Evolutionary conservation across 1,140 invertebrate genomes (phyloP), one percentile per base, ranked within the genome.

Genomic region (Nephotettix cincticeps): DNA sequence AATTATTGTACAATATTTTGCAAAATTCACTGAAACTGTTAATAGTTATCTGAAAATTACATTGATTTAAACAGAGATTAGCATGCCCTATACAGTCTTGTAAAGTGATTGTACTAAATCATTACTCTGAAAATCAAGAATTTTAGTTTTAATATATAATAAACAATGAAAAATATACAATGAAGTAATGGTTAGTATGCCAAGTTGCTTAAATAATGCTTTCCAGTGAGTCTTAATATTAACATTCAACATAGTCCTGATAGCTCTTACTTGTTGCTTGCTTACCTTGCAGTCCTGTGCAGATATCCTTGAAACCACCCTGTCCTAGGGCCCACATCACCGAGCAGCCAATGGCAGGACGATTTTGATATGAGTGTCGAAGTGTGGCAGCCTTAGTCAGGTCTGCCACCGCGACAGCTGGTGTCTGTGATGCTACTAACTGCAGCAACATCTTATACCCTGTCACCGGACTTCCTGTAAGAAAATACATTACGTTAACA

Each of bases 251-350:
- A 9, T 40, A 40, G 36, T 6, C 17, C 36, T 9, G 6, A 17
- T 40, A 40, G 17, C 6, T 6, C 17, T 40, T 6, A 9, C 6
- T 9, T 40, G 6, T 9, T 40, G 36, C n/a, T n/a, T 40, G 6
- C 47, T 51, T 61, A 90, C 89, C 86, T 85, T 88, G 89, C n/a
- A 94, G 81, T 47, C 91, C 93, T 75, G 87, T 84, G 30, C 81
- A 80, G 21, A 94, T 84, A 76, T 92, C 85, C 70, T 84, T 87
- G 54, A 84, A 81, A 0, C 92, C 92, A 63, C 87, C 88, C 80
- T 94, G 92, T 0, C 90, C 90, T 61, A 93, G 81, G 9, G 87
- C 88, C 93, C 93, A 95, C 0, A 95, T 78, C 13, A 95, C 82
- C 1, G 91, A 88, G 36, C 93, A 79, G 25, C 92, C 91, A 74